Base-by-base conservation (phyloP, 2,888 invertebrate genomes). In the Drosophila eohydei region DNA sequence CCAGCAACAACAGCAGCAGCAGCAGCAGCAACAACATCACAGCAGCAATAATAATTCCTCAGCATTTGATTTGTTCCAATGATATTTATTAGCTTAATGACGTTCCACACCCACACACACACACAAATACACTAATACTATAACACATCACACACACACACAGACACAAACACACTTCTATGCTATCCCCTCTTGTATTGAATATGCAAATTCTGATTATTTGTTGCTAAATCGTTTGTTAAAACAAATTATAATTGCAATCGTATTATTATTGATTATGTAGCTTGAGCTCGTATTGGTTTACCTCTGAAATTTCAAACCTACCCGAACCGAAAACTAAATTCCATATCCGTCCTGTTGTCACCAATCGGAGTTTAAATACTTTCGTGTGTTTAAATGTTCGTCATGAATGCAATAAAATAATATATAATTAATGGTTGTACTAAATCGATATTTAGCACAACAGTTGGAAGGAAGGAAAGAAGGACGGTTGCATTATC, bases 1-100 rank as follows among this genome's bases (percentile, higher is more conserved):
- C 79, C 81, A 77, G 62, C 85, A 82, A 62, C 85, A 73, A 38
- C 82, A 64, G 21, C 81, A 72, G 55, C 74, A 55, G 28, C 77
- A 43, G 21, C 50, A 40, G 14, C 38, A 50, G 11, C 50, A 50
- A 16, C 50, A 66, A 40, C 86, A 80, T 65, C 87, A 80, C 72
- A 89, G 81, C 74, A 91, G 78, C 71, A 87, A 92, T 70, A 91
- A 91, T 70, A 91, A 91, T 88, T 81, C 90, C 65, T 90, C 92
- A 77, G 90, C 91, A 52, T 92, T 92, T 75, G 93, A 93, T 89
- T 87, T 93, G 76, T 93, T 93, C 88, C 92, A 93, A 93, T 93
- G 93, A 93, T 93, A 93, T 91, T 91, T 92, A 90, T 88, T 91
- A 74, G 91, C 91, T 69, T 91, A 90, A 91, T 88, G 57, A 69